These are phyloP conservation scores for Dicroscelio sp. DNA, from an alignment of 2,888 invertebrate species.

Conservation along the genomic window DNA sequence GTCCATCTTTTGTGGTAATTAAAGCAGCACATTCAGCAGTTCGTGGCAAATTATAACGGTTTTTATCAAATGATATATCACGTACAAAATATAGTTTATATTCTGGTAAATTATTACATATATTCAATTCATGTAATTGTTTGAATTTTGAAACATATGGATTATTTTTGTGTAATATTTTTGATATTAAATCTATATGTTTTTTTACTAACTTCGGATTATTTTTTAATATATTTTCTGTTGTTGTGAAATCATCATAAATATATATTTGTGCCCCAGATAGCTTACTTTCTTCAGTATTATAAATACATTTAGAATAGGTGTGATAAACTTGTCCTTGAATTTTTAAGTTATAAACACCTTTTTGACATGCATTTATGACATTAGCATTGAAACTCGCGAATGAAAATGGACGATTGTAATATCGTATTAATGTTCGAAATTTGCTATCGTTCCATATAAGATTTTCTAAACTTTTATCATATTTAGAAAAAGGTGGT, in stretches of 20 bases:
- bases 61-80: neutral
- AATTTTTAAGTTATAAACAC: no score
- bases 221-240: slow-evolving; percentile 6
- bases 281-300: neutral
- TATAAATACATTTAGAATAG: slow-evolving; percentile 21
- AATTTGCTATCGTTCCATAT: slow-evolving; percentile 27
- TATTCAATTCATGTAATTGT: slow-evolving; percentile 11
- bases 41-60: neutral
- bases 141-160: slow-evolving; percentile 14
- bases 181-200: slow-evolving; percentile 6
- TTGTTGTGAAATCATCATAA: slow-evolving; percentile 20
- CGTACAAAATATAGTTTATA: slow-evolving; percentile 35
- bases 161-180: slow-evolving; percentile 17
- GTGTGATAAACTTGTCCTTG: no score
- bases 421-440: slow-evolving; percentile 24
- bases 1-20: neutral
- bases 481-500: slow-evolving; percentile 4
- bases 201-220: slow-evolving; percentile 26
- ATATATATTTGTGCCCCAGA: slow-evolving; percentile 36
- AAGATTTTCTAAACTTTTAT: neutral
- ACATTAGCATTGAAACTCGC: slow-evolving; percentile 17
- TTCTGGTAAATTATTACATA: neutral
- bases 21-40: neutral
- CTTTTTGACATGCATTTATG: slow-evolving; percentile 1
- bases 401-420: slow-evolving; percentile 39